Conservation (phyloP, 2,797 vertebrate genomes). For the Centroberyx gerrardi region DNA sequence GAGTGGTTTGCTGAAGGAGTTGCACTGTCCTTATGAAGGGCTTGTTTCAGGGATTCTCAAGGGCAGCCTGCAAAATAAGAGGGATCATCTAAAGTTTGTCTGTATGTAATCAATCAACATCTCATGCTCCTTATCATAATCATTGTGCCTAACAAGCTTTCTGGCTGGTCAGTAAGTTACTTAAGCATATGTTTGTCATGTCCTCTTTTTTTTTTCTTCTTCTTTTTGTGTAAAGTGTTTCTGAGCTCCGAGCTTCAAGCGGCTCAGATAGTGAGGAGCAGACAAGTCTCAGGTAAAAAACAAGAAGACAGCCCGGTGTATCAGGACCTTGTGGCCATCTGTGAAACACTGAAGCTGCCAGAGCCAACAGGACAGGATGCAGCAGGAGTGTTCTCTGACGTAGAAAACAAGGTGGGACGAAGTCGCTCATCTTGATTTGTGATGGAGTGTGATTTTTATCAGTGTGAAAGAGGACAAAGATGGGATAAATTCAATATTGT, state of each 20-base stretch:
- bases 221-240: slow-evolving; percentile 87
- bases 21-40: slow-evolving; percentile 89
- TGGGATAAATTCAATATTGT: background rate
- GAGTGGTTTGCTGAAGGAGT: slow-evolving; percentile 92
- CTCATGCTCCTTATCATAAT: background rate
- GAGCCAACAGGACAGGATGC: slow-evolving; percentile 79
- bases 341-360: slow-evolving; percentile 84
- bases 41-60: slow-evolving; percentile 89
- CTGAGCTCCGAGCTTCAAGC: slow-evolving; percentile 96
- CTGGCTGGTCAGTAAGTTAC: background rate
- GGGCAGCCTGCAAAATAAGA: slow-evolving; percentile 82
- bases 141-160: background rate
- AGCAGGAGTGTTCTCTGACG: slow-evolving; percentile 79
- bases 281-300: slow-evolving; percentile 65
- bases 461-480: background rate
- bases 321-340: slow-evolving; percentile 88
- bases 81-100: slow-evolving; percentile 90
- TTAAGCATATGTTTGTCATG: rapidly evolving
- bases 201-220: background rate
- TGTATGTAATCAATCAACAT: slow-evolving; percentile 82
- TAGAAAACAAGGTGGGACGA: slow-evolving; percentile 88
- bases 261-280: slow-evolving; percentile 88
- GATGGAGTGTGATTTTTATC: background rate
- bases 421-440: background rate
- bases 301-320: slow-evolving; percentile 72